Evolutionary conservation across 2,797 vertebrate genomes (phyloP).

Genomic region (Benthosema pterotum): DNA sequence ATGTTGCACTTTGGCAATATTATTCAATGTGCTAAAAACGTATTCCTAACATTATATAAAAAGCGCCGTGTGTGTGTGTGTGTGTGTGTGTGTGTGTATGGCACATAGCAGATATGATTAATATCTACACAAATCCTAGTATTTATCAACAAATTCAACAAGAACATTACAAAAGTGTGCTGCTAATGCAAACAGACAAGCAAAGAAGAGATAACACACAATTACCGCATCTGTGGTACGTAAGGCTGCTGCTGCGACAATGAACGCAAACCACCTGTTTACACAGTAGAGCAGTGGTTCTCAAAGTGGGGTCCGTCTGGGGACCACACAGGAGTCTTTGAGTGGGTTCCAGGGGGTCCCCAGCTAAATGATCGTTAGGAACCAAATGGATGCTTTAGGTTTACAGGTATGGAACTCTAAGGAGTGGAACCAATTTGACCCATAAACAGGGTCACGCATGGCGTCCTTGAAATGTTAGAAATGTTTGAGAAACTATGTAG

Average conservation of each 20-base stretch:
- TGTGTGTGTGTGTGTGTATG: slow-evolving; percentile 33
- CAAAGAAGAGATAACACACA: slow-evolving; percentile 21
- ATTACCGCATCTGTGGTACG: slow-evolving; percentile 58
- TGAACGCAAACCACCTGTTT: slow-evolving; percentile 19
- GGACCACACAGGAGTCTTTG: too few species aligned
- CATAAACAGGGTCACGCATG: too few species aligned
- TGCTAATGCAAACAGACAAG: slow-evolving; percentile 21
- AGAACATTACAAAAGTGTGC: slow-evolving; percentile 20
- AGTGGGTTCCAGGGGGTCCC: too few species aligned
- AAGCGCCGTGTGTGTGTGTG: too few species aligned
- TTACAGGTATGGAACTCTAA: too few species aligned
- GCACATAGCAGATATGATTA: slow-evolving; percentile 39
- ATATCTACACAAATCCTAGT: slow-evolving; percentile 29
- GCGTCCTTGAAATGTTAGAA: too few species aligned
- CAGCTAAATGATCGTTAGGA: too few species aligned
- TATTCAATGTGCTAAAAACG: slow-evolving; percentile 2
- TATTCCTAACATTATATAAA: too few species aligned
- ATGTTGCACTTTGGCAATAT: slow-evolving; percentile 26
- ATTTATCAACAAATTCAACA: slow-evolving; percentile 12
- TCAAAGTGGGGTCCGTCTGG: background rate
- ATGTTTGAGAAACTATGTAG: too few species aligned
- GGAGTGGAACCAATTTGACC: too few species aligned
- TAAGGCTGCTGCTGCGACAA: slow-evolving; percentile 69
- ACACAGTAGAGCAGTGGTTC: slow-evolving; percentile 4
- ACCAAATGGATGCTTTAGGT: too few species aligned